Evolutionary conservation across 2,888 invertebrate genomes (phyloP).

Genomic region (Lycaena phlaeas): DNA sequence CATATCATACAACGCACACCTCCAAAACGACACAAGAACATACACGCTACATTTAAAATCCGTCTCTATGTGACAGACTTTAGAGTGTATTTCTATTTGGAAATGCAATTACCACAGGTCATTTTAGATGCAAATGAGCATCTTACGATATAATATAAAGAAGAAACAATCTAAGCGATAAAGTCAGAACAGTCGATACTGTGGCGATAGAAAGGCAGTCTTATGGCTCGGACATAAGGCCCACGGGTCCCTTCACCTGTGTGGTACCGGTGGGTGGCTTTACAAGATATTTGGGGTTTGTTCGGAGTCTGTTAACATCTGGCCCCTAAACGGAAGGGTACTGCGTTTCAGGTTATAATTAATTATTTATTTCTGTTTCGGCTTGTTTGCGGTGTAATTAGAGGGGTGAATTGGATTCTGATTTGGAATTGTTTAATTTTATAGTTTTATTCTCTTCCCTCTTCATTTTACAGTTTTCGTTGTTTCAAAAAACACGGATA

Average conservation of each 20-base stretch:
- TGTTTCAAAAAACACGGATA: too few species aligned
- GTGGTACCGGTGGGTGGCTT: conserved; percentile 59
- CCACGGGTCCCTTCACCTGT: conserved; percentile 22
- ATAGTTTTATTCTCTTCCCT: neutral
- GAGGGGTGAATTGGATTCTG: conserved; percentile 25
- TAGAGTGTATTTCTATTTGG: conserved; percentile 13
- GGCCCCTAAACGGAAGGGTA: conserved; percentile 64
- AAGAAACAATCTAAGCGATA: conserved; percentile 62
- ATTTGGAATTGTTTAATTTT: conserved; percentile 13
- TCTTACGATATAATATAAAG: conserved; percentile 69
- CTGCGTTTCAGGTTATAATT: conserved; percentile 51
- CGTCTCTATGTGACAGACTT: conserved; percentile 15
- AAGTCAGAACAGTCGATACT: conserved; percentile 40
- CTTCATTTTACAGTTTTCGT: too few species aligned
- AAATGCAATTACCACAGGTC: conserved; percentile 18
- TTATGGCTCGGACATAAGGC: conserved; percentile 24
- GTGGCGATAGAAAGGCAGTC: too few species aligned
- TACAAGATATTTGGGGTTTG: conserved; percentile 69
- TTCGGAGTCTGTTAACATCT: conserved; percentile 65
- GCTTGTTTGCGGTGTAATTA: conserved; percentile 39
- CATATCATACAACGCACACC: conserved; percentile 36
- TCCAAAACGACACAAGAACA: conserved; percentile 23
- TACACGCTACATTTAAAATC: conserved; percentile 14
- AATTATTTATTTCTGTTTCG: conserved; percentile 64
- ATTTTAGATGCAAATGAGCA: conserved; percentile 23